Evolutionary conservation across 2,113 vertebrate genomes (phyloP), one percentile per base, ranked within the genome.

Genomic region (Muntiacus reevesi): DNA sequence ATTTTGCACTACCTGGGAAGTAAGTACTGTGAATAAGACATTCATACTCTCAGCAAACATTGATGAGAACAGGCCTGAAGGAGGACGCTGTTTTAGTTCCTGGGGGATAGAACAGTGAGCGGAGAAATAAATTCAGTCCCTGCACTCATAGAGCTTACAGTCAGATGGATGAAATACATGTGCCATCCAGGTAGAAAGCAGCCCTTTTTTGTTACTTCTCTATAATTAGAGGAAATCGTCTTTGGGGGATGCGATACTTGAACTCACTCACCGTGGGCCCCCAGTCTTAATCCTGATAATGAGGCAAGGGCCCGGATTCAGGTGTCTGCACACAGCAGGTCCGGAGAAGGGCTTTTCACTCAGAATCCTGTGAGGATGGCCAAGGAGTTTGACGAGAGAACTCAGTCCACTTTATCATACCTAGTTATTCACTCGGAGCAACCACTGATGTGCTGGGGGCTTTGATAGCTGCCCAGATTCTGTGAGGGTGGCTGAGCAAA

Each of bases 371-470:
- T 25, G 74, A 79, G 13, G 33, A 43, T 28, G 25, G n/a, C 50
- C 12, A 3, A 43, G 55, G 91, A 25, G 11, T 50, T 19, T 4
- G 27, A n/a, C 45, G 11, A 74, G 15, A 96, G 87, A 85, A 30
- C 47, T 30, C 13, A 36, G 19, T 27, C 28, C 50, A 23, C 57
- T 23, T 9, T 0, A 1, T 30, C 36, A 1, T 4, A 1, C 1
- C 2, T 13, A 12, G 17, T 50, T 54, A 25, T 0, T 1, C 1
- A 5, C 14, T n/a, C 0, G 0, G 25, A 64, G 52, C 55, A 16
- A 1, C 25, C n/a, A 59, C 50, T 45, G 33, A 3, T 4, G 1
- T 7, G 25, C n/a, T 7, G 8, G 43, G n/a, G 57, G 33, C 62
- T 55, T 52, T 50, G 30, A 1, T 3, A 5, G 40, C 71, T 2